Base-by-base conservation (phyloP, 2,888 invertebrate species). In the Epinotia nisella region DNA sequence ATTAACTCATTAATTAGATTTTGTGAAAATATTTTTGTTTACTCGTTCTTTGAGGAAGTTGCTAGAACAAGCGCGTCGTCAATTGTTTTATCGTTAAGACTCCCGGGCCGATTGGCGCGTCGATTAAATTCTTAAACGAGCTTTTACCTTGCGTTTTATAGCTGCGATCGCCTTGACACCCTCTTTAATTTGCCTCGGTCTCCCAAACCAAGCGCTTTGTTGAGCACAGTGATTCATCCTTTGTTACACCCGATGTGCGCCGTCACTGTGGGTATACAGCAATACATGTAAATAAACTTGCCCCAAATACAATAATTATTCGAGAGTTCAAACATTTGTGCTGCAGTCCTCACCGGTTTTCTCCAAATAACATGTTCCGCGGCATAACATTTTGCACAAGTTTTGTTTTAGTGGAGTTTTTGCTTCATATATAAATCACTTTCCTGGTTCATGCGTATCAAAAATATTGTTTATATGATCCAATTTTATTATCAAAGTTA, bases 1-100 rank as follows among this genome's bases (percentile, higher is more conserved):
- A 83, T 84, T 81, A 77, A 76, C 76, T 76, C 76, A 73, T 76
- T 78, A 76, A 73, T 76, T 78, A 76, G 76, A 76, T 78, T 79
- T 77, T 70, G 78, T 76, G 82, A 83, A 84, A 83, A 85, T 85
- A 83, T 85, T 85, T 85, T 81, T 85, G 83, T 87, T 87, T 85
- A 82, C 80, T 19, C 7, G 39, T 56, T 68, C 49, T 68, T 62
- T 35, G 72, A 62, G 68, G 64, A 70, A 70, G 29, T n/a, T 62
- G 17, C 72, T 13, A 67, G 61, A 72, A 72, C 56, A 51, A 21
- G 71, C 17, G 41, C 56, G 56, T 61, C 68, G 68, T 58, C 68
- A 55, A 55, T 71, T 66, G 66, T 49, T 69, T 59, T 66, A 53
- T 66, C 60, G 60, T 55, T 66, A 35, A 71, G 24, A 24, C 17